These are phyloP conservation scores for Dipus sagitta DNA, from an alignment of 2,797 vertebrate genomes.

Conservation along the genomic window DNA sequence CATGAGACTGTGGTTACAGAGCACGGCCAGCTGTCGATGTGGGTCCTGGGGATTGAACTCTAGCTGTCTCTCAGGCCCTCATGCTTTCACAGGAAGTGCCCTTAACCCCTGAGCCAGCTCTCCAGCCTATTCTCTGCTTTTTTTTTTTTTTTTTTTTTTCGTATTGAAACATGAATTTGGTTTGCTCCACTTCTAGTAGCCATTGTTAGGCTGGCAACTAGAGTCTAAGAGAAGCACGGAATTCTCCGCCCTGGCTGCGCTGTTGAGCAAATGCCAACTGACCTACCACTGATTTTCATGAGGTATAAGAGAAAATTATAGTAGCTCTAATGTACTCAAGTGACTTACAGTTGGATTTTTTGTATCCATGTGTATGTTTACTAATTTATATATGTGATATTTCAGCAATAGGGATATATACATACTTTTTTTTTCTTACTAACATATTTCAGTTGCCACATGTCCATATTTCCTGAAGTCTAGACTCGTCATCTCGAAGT, in stretches of 20 bases:
- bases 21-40: neutral
- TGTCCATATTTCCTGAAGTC: neutral
- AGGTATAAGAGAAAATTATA: neutral
- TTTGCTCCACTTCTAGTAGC: neutral
- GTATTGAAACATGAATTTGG: neutral
- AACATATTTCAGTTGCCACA: neutral
- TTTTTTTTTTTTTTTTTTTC: too few relatives aligned
- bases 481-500: neutral
- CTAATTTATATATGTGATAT: neutral
- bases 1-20: too few relatives aligned
- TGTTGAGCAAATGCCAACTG: neutral
- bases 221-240: neutral
- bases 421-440: neutral
- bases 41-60: too few relatives aligned
- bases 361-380: neutral
- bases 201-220: neutral
- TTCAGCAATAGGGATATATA: neutral
- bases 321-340: neutral
- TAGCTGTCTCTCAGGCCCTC: too few relatives aligned
- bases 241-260: neutral
- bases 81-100: too few relatives aligned
- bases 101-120: too few relatives aligned
- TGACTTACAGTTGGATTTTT: neutral
- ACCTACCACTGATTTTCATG: neutral
- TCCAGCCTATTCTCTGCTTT: too few relatives aligned